These are phyloP conservation scores for Orientallactaga bullata DNA, from an alignment of 2,113 vertebrate species.

Conservation along the genomic window DNA sequence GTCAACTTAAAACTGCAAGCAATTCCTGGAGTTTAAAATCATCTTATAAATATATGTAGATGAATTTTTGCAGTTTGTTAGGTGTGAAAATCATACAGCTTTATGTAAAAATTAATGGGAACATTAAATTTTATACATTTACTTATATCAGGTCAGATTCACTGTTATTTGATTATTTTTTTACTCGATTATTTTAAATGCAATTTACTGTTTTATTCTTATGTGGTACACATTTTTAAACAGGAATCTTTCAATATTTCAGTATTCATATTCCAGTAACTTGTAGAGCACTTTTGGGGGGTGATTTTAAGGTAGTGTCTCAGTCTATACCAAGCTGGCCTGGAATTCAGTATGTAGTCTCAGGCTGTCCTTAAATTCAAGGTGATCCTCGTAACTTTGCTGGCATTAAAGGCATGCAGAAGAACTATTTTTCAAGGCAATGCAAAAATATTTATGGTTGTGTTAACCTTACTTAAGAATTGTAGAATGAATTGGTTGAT, in stretches of 20 bases:
- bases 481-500: constrained; percentile 30
- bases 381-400: too few relatives aligned
- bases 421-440: fast-evolving
- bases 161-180: constrained; percentile 63
- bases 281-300: neutral
- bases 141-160: constrained; percentile 52
- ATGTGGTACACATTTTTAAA: constrained; percentile 22
- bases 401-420: too few relatives aligned
- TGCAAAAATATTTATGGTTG: neutral
- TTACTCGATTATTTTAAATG: constrained; percentile 56
- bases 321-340: too few relatives aligned
- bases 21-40: constrained; percentile 76
- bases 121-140: constrained; percentile 67
- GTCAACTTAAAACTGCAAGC: constrained; percentile 66
- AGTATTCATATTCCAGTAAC: neutral
- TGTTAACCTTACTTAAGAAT: neutral
- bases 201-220: constrained; percentile 51
- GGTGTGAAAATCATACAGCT: constrained; percentile 78
- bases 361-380: too few relatives aligned
- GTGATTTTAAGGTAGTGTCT: too few relatives aligned
- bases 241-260: neutral
- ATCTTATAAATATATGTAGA: constrained; percentile 75
- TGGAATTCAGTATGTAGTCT: too few relatives aligned
- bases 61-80: constrained; percentile 79
- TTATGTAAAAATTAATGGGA: constrained; percentile 74